Conservation (phyloP, 2,888 invertebrate species). For the Athalia circularis region DNA sequence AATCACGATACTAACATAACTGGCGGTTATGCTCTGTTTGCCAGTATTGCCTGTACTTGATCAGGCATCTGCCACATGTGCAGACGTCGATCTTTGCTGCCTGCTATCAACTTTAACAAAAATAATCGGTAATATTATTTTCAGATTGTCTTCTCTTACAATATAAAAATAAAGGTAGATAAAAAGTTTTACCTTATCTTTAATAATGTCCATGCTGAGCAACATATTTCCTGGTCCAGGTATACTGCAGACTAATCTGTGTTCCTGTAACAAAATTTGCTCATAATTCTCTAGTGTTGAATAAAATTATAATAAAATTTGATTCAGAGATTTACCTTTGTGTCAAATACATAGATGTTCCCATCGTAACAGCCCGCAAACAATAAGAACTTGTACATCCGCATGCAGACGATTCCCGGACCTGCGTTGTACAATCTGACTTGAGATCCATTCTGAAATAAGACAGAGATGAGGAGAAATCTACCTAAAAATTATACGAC, state of each 20-base stretch:
- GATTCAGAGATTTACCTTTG: constrained; percentile 65
- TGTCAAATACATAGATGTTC: constrained; percentile 83
- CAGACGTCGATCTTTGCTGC: constrained; percentile 81
- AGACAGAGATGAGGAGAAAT: constrained; percentile 9
- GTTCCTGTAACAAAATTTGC: constrained; percentile 58
- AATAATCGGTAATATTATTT: background rate
- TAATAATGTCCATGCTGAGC: constrained; percentile 81
- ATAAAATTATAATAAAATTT: background rate
- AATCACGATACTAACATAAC: constrained; percentile 8
- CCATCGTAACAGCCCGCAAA: constrained; percentile 88
- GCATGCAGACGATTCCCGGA: constrained; percentile 85
- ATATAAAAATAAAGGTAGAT: constrained; percentile 1
- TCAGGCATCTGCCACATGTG: constrained; percentile 81
- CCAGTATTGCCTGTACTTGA: constrained; percentile 63
- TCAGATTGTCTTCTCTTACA: background rate
- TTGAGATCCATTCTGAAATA: constrained; percentile 79
- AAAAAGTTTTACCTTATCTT: constrained; percentile 77
- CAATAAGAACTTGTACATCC: constrained; percentile 79
- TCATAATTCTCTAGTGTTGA: background rate
- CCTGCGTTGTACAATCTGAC: constrained; percentile 79
- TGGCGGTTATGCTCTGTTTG: constrained; percentile 57
- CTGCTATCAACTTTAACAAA: constrained; percentile 79
- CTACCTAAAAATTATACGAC: constrained; percentile 25
- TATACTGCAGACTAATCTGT: constrained; percentile 79
- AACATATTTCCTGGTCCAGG: constrained; percentile 84